Base-by-base conservation (phyloP, 2,797 vertebrate genomes). In the Enteromius thamalakanensis region DNA sequence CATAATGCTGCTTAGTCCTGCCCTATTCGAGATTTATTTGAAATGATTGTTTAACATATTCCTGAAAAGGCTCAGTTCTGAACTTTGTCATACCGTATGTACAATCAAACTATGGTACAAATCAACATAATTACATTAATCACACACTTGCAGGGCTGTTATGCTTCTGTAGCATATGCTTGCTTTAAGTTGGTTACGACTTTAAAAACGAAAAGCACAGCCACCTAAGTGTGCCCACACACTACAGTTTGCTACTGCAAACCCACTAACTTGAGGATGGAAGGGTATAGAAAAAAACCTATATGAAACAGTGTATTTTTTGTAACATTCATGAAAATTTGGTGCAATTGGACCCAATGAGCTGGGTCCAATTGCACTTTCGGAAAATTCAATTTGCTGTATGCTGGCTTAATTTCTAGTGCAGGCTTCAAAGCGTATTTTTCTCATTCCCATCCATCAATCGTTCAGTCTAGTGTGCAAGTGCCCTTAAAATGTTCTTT, bases 1-100 rank as follows among this genome's bases (percentile, higher is more conserved):
- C 86, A 89, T 67, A 79, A 72, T 47, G 81, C 74, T 49, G 17
- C 62, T 69, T 77, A 17, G 55, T 75, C 72, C 70, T 71, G 37
- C 29, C 34, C 42, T 40, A 85, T 90, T 91, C 85, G 87, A 89
- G 88, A 88, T 84, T 8, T 14, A 21, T 4, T 47, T 80, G 34
- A 62, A 60, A 72, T 6, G 1, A 10, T 10, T 42, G 34, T 47
- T 72, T 34, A 74, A 74, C 17, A 34, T 45, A 62, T 8, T 81
- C 21, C 32, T 64, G 29, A 74, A 81, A 81, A 74, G 55, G 29
- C 29, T 81, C 40, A 23, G 21, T 14, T 5, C 4, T 64, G 55
- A 34, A 49, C 26, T 45, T 60, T 32, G 26, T 62, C 40, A 81
- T 49, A 34, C 7, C 17, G 9, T 81, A 34, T 49, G 29, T n/a